Evolutionary conservation across 2,888 invertebrate genomes (phyloP).

Genomic region (Noctuana brunneofusca): DNA sequence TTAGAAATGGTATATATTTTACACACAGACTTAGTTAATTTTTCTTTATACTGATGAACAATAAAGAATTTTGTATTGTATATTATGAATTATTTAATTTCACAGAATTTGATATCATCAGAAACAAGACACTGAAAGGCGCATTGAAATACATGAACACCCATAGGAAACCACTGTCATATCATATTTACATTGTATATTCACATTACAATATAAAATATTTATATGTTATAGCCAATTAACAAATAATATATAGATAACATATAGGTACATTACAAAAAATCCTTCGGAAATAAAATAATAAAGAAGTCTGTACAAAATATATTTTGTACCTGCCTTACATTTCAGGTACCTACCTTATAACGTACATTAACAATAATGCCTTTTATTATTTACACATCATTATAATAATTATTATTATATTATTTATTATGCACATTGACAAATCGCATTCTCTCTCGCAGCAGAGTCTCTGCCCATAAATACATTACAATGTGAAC

Average conservation of each 20-base stretch:
- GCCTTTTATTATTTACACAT: slow-evolving; percentile 60
- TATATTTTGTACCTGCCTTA: slow-evolving; percentile 54
- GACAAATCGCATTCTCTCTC: slow-evolving; percentile 10
- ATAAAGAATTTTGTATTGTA: not conserved
- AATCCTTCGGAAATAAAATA: slow-evolving; percentile 1
- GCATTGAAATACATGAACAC: not conserved
- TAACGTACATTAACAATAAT: slow-evolving; percentile 55
- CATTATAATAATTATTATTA: no score
- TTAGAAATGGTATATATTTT: no score
- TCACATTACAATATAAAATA: not conserved
- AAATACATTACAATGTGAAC: slow-evolving; percentile 2
- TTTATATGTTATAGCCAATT: not conserved
- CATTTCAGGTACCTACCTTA: slow-evolving; percentile 53
- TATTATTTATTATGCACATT: slow-evolving; percentile 62
- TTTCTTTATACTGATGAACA: not conserved
- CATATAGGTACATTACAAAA: no score
- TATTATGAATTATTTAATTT: not conserved
- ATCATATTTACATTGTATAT: not conserved
- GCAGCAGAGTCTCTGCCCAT: not conserved
- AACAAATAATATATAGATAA: not conserved
- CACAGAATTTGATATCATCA: not conserved
- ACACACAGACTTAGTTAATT: not conserved
- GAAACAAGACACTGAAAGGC: not conserved
- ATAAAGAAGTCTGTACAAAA: slow-evolving; percentile 43
- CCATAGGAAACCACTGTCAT: not conserved